Conservation (phyloP, 1,140 invertebrate genomes). For the Leptinotarsa undecemlineata region DNA sequence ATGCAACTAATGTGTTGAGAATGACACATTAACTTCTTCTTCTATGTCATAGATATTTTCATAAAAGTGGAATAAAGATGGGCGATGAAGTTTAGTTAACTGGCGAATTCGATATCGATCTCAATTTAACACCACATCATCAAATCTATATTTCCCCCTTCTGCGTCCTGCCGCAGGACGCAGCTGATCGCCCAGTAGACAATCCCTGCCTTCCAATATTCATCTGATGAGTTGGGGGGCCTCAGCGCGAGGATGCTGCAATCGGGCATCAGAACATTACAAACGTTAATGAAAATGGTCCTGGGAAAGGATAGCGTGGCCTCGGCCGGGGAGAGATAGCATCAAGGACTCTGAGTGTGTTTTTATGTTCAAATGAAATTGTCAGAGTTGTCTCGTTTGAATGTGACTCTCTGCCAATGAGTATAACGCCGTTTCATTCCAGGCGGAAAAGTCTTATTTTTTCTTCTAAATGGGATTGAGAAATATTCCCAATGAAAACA, state of each 20-base stretch:
- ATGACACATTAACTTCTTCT: too few species aligned
- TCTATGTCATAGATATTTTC: too few species aligned
- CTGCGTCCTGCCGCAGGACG: not conserved
- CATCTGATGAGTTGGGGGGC: not conserved
- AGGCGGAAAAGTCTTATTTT: conserved; percentile 24
- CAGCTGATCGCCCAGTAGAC: not conserved
- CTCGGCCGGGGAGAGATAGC: conserved; percentile 32
- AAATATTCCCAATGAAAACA: not conserved
- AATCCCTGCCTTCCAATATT: conserved; percentile 2
- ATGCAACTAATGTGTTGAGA: too few species aligned
- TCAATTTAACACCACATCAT: too few species aligned
- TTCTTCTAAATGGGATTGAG: not conserved
- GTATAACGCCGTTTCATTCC: conserved; percentile 40
- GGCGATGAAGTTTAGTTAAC: too few species aligned
- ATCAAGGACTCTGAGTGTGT: conserved; percentile 43
- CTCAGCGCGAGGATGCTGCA: not conserved
- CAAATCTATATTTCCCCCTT: too few species aligned
- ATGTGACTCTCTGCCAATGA: conserved; percentile 46
- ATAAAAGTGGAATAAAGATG: too few species aligned
- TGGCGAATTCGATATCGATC: too few species aligned
- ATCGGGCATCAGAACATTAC: conserved; percentile 33
- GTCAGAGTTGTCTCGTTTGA: conserved; percentile 45
- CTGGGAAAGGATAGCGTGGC: conserved; percentile 33
- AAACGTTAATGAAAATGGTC: conserved; percentile 41
- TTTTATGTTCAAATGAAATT: conserved; percentile 50